Percentiles rank a stretch among this genome's conserved stretches.
Evolutionary conservation across 2,113 vertebrate species (phyloP).

Genomic region (Cisticola juncidis): DNA sequence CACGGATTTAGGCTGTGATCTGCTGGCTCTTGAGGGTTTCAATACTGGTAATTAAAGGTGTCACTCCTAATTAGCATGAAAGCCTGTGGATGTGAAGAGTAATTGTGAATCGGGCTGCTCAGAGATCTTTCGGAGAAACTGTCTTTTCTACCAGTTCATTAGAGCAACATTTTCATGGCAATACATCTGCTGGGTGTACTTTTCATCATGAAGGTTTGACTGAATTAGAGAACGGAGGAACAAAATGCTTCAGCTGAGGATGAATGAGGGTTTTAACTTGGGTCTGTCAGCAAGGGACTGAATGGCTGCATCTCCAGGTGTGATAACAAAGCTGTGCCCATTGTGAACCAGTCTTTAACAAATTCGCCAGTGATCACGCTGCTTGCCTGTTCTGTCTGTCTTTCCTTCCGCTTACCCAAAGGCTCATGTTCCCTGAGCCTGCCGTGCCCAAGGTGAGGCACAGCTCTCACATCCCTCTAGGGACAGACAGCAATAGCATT

Average conservation of each 20-base stretch:
- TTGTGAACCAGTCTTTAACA: background rate
- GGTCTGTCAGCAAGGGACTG: background rate
- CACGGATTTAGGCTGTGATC: conserved; percentile 56
- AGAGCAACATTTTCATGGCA: background rate
- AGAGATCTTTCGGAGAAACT: background rate
- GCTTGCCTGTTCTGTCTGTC: background rate
- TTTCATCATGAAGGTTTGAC: background rate
- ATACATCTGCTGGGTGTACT: background rate
- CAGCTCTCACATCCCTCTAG: background rate
- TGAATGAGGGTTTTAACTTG: background rate
- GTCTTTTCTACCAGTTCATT: background rate
- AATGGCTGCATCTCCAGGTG: background rate
- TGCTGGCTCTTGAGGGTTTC: conserved; percentile 57
- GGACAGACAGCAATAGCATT: background rate
- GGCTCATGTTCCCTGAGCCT: background rate
- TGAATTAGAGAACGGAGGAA: background rate
- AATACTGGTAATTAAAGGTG: conserved; percentile 54
- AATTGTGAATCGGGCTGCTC: background rate
- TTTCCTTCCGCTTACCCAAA: background rate
- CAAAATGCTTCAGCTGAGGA: background rate
- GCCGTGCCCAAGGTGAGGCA: background rate
- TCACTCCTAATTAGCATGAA: conserved; percentile 36
- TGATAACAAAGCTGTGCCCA: background rate
- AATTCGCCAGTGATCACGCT: background rate
- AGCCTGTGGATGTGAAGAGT: background rate